Evolutionary conservation across 1,140 invertebrate genomes (phyloP).

Genomic region (Drosophila kurseongensis): DNA sequence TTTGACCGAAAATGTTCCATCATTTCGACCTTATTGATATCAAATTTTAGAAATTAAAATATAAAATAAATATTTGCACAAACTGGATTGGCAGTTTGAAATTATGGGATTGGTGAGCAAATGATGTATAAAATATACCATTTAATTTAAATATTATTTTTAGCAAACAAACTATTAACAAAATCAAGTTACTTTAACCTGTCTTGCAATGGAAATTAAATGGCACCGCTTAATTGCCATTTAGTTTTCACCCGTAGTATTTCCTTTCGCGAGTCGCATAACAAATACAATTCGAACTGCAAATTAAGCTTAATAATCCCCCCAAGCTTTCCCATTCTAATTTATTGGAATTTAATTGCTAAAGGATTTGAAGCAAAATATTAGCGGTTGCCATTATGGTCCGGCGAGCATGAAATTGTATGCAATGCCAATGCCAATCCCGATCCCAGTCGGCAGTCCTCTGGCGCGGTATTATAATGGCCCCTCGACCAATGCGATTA

Average conservation of each 20-base stretch:
- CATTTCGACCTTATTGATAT: background rate
- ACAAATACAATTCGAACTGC: conserved; percentile 40
- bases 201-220: background rate
- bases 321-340: conserved; percentile 24
- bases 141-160: background rate
- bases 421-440: conserved; percentile 29
- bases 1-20: conserved; percentile 31
- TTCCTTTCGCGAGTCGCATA: conserved; percentile 9
- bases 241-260: background rate
- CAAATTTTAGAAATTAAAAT: background rate
- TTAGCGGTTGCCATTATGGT: conserved; percentile 59
- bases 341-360: conserved; percentile 66
- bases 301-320: conserved; percentile 51
- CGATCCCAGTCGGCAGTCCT: conserved; percentile 10
- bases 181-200: no score
- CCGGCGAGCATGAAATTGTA: conserved; percentile 68
- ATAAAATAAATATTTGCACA: background rate
- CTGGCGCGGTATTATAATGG: conserved; percentile 38
- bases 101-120: background rate
- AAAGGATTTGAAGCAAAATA: conserved; percentile 66
- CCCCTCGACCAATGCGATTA: conserved; percentile 53
- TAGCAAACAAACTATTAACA: no score
- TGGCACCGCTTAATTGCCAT: conserved; percentile 1
- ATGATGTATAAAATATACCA: background rate
- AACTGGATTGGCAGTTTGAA: background rate